Conservation (phyloP, 1,140 invertebrate species). For the Platyscapa corneri region DNA sequence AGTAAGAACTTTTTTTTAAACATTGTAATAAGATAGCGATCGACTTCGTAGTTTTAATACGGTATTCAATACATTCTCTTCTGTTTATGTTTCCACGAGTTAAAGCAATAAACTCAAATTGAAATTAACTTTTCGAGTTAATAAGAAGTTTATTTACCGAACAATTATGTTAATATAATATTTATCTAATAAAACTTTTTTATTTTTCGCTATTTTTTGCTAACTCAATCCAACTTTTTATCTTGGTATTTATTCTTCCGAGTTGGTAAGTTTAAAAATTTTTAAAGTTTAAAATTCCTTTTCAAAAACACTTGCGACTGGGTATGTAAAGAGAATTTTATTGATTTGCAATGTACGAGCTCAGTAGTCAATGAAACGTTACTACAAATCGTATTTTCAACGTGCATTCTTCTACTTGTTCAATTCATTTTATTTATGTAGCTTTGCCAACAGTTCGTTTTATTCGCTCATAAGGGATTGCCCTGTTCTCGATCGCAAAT, state of each 20-base stretch:
- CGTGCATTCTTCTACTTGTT: neutral
- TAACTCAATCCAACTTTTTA: too few species aligned
- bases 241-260: too few species aligned
- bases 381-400: constrained; percentile 19
- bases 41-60: neutral
- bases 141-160: too few species aligned
- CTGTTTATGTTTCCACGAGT: neutral
- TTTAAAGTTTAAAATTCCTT: neutral
- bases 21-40: neutral
- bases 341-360: neutral
- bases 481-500: constrained; percentile 42
- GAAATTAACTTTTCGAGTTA: too few species aligned
- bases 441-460: neutral
- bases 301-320: neutral
- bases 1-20: neutral
- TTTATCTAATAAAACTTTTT: too few species aligned
- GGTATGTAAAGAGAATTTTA: neutral
- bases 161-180: too few species aligned
- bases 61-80: neutral
- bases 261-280: too few species aligned
- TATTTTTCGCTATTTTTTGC: too few species aligned
- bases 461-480: constrained; percentile 37
- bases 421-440: constrained; percentile 38
- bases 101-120: neutral
- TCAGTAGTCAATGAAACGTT: neutral